These are phyloP conservation scores for Nesogale talazaci DNA, from an alignment of 2,113 vertebrate species.

Conservation along the genomic window DNA sequence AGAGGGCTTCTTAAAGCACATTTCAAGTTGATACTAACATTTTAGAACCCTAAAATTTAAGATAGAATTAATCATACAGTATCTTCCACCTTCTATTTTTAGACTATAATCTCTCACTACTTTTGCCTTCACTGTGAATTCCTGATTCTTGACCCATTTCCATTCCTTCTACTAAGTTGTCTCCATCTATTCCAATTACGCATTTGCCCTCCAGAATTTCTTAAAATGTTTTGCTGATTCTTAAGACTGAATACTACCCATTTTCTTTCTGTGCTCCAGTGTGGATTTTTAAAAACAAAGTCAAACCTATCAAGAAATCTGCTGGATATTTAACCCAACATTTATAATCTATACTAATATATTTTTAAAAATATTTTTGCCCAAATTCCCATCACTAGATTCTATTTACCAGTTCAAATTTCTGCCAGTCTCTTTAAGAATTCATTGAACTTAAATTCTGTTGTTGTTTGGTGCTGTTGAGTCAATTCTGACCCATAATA, in stretches of 20 bases:
- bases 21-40: conserved; percentile 16
- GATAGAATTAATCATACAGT: neutral
- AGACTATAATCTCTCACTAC: neutral
- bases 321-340: neutral
- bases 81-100: neutral
- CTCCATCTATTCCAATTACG: too few relatives aligned
- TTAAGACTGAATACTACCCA: neutral
- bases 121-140: conserved; percentile 20
- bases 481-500: too few relatives aligned
- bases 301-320: neutral
- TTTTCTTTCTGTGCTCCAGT: neutral
- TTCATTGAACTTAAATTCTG: neutral
- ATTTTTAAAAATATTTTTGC: neutral
- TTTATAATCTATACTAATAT: neutral
- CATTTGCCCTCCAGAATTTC: neutral
- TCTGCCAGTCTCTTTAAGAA: neutral
- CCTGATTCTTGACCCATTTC: neutral
- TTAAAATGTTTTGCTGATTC: neutral
- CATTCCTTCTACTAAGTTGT: conserved; percentile 2
- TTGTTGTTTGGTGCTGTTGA: too few relatives aligned
- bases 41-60: neutral
- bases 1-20: neutral
- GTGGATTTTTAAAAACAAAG: too few relatives aligned
- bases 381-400: neutral
- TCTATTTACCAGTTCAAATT: neutral